phyloP scores from a whole-genome alignment of 2,888 invertebrate genomes.

The Machimus rusticus region DNA sequence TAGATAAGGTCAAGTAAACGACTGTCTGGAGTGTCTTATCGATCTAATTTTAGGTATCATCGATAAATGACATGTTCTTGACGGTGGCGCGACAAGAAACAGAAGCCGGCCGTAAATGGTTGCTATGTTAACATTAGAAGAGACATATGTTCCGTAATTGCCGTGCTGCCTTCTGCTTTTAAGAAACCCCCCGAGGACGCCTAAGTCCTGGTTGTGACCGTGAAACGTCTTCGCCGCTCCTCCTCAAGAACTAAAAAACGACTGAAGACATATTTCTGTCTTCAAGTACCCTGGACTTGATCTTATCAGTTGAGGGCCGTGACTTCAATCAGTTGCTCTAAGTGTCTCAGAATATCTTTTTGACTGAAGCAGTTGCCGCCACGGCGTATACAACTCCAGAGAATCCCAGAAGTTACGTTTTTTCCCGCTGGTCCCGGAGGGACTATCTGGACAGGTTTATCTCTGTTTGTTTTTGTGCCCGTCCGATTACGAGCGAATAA shows the following conservation, averaged over 20 bases:
- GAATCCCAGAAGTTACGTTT: background rate
- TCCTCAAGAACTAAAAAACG: background rate
- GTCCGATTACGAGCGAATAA: background rate
- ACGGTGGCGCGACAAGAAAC: background rate
- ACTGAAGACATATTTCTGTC: background rate
- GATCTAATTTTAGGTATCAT: conserved; percentile 6
- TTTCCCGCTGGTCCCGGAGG: background rate
- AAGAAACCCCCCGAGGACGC: background rate
- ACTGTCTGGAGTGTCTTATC: background rate
- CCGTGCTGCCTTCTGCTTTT: background rate
- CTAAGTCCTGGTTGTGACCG: background rate
- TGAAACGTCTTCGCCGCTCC: background rate
- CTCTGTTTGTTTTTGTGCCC: background rate
- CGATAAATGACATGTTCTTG: background rate
- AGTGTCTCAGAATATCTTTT: background rate
- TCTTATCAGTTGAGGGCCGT: background rate
- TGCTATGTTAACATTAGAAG: background rate
- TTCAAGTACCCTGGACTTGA: conserved; percentile 18
- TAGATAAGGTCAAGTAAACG: background rate
- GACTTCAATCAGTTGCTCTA: background rate
- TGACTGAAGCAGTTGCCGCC: background rate
- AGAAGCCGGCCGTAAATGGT: background rate
- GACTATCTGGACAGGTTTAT: background rate
- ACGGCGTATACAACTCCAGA: background rate
- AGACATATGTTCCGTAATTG: conserved; percentile 10